phyloP scores from a whole-genome alignment of 2,797 vertebrate species.

The Xiphophorus birchmanni region DNA sequence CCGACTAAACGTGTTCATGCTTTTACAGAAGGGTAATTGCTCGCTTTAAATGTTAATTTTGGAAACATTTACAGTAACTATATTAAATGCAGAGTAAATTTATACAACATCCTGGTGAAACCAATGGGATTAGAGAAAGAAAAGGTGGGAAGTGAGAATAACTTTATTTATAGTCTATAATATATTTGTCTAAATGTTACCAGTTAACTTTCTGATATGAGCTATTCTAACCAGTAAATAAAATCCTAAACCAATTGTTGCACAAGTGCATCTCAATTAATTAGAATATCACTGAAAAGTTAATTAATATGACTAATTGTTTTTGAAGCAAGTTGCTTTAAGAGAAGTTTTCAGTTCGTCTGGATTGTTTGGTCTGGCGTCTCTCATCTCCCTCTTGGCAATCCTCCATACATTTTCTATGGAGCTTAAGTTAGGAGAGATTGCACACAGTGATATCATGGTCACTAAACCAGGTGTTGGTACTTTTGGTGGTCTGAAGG shows the following conservation, averaged over 20 bases:
- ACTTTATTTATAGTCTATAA: neutral
- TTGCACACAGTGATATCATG: neutral
- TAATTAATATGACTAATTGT: neutral
- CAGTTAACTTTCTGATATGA: conserved; percentile 13
- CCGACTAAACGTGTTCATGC: neutral
- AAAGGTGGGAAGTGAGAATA: neutral
- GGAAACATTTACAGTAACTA: neutral
- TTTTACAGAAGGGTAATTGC: neutral
- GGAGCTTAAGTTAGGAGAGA: neutral
- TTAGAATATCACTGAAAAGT: neutral
- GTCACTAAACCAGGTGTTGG: neutral
- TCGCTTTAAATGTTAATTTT: neutral
- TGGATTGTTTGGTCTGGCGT: neutral
- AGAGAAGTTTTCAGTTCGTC: neutral
- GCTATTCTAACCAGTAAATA: neutral
- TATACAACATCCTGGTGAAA: conserved; percentile 1
- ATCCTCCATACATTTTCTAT: neutral
- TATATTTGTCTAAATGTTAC: neutral
- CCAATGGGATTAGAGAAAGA: neutral
- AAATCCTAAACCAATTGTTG: neutral
- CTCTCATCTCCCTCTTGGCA: neutral
- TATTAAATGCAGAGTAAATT: neutral
- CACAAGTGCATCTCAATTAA: neutral
- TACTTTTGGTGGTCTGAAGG: neutral
- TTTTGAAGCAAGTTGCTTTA: neutral